Evolutionary conservation across 2,888 invertebrate genomes (phyloP), one percentile per base, ranked within the genome.

Genomic region (Cryptops parisi): DNA sequence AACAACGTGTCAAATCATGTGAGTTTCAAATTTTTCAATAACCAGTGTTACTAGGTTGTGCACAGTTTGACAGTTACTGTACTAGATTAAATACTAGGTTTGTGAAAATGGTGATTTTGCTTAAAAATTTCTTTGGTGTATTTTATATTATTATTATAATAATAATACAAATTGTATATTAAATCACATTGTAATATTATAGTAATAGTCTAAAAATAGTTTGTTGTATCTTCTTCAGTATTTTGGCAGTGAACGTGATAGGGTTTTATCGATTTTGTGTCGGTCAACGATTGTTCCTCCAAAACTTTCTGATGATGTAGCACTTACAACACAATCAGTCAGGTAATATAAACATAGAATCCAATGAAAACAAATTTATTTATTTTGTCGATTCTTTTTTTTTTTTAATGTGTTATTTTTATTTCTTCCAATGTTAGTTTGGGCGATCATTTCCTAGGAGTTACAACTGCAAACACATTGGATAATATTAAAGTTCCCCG

Each of bases 381-480:
- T 39, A 3, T 27, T n/a, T 53, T 19, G 21, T 47, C 22, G 22
- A 39, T 46, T 40, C 47, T 5, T 47, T 38, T 49, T 49, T 40
- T 38, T 24, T 15, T 9, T 6, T 25, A 24, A 9, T 47, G 5
- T 47, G 6, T 40, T 27, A 24, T 45, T 17, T 12, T 12, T 45
- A 25, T 38, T 56, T 54, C 19, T n/a, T n/a, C n/a, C n/a, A n/a
- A n/a, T n/a, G n/a, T n/a, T n/a, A 71, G 72, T 47, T 61, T 74
- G 49, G 73, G 72, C 15, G 72, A 73, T 57, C 67, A 68, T 47
- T 62, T 74, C 39, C 62, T 70, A 21, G 70, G 69, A 55, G 66
- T 71, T 19, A 64, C 68, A 5, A 63, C 61, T 24, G 65, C n/a
- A 12, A 44, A 24, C n/a, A 4, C 12, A 12, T 33, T 52, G 2